Evolutionary conservation across 2,888 invertebrate species (phyloP), one percentile per base, ranked within the genome.

Genomic region (Panzeria rudis): DNA sequence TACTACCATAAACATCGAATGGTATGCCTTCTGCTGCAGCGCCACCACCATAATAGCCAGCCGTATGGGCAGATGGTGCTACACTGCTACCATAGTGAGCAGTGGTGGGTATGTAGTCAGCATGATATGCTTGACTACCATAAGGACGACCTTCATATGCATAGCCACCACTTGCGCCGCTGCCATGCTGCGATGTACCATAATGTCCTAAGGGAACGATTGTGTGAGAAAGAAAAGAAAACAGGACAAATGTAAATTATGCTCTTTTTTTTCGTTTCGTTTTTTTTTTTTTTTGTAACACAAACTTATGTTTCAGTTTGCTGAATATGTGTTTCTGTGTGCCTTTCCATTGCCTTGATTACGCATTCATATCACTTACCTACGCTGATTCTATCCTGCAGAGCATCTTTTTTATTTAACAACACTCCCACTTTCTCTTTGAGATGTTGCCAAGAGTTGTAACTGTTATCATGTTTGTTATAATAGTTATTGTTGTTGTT

Each of bases 381-480:
- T 86, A 91, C 90, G 83, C 90, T 91, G 20, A 91, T 91, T 41
- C 91, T 87, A 50, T 91, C 89, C 83, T 90, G 89, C 9, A 87
- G 41, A 56, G 64, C 11, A 9, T 86, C 86, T 47, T 84, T 79
- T 81, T 85, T 83, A 59, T 72, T 61, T 8, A 66, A 52, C 66
- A 68, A 23, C 13, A 13, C 59, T 64, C 78, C 82, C 64, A 84
- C 82, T 77, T 84, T 83, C 5, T 69, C 82, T 71, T 77, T 85
- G 59, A 86, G 50, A 71, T 87, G 87, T 7, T 90, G 89, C 90
- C 91, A 91, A 77, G 87, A 89, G 82, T 86, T 89, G 82, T 90
- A 89, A 3, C 88, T 83, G 64, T 87, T 72, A 76, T 86, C 82
- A 5, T 29, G 29, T 29, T 29, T 77, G 66, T 77, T 81, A 44